Evolutionary conservation across 2,888 invertebrate species (phyloP).

Genomic region (Xylota sylvarum): DNA sequence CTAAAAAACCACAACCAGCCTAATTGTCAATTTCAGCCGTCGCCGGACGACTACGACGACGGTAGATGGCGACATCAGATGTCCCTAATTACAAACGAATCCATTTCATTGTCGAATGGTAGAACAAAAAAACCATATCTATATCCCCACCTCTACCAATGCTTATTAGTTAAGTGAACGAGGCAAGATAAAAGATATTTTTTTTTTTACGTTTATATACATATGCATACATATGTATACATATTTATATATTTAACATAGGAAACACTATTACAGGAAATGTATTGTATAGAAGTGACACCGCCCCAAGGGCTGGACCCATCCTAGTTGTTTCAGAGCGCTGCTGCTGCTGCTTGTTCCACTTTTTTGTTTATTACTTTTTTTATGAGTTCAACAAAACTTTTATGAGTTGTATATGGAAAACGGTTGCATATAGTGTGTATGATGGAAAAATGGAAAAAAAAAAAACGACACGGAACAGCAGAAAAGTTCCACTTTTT

Average conservation of each 20-base stretch:
- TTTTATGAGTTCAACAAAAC: constrained; percentile 78
- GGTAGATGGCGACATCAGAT: constrained; percentile 49
- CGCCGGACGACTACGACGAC: neutral
- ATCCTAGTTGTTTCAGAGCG: constrained; percentile 37
- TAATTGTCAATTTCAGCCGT: constrained; percentile 62
- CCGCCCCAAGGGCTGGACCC: constrained; percentile 68
- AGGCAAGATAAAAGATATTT: constrained; percentile 56
- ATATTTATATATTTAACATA: constrained; percentile 41
- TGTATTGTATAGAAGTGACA: constrained; percentile 70
- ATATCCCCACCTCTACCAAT: neutral
- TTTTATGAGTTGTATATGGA: constrained; percentile 74
- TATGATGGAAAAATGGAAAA: constrained; percentile 1
- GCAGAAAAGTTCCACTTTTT: constrained; percentile 59
- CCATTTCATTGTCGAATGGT: constrained; percentile 36
- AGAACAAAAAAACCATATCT: constrained; percentile 1
- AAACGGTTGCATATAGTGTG: constrained; percentile 62
- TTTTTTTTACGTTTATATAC: constrained; percentile 16
- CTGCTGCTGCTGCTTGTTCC: constrained; percentile 38
- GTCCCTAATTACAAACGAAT: constrained; percentile 58
- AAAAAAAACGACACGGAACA: constrained; percentile 30
- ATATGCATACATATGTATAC: neutral
- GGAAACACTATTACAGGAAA: constrained; percentile 69
- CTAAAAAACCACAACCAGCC: constrained; percentile 54
- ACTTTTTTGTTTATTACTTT: constrained; percentile 72
- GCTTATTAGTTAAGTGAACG: constrained; percentile 68